Conservation (phyloP, 2,113 vertebrate species). For the Apaloderma vittatum region DNA sequence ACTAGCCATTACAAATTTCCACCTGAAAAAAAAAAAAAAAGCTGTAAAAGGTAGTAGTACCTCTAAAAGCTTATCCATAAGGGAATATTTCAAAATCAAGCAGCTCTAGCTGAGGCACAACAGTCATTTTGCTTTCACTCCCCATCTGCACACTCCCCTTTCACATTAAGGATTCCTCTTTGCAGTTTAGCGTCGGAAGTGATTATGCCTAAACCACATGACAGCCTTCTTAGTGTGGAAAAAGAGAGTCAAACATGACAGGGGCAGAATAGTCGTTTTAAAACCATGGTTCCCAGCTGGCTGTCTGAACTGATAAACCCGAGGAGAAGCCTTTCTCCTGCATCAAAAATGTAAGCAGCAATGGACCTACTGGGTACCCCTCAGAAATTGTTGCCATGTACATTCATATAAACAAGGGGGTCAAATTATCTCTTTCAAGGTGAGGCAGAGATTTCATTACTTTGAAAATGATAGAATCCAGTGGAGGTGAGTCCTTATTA, state of each 20-base stretch:
- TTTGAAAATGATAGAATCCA: slow-evolving; percentile 21
- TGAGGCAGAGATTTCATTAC: slow-evolving; percentile 48
- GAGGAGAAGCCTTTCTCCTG: neutral
- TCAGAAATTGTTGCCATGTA: neutral
- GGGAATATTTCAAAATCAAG: neutral
- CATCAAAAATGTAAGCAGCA: neutral
- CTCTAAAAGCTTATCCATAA: neutral
- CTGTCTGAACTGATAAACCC: neutral
- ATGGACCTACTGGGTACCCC: neutral
- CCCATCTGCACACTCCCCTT: neutral
- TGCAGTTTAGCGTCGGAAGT: neutral
- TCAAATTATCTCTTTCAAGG: slow-evolving; percentile 51
- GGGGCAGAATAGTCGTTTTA: neutral
- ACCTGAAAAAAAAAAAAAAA: neutral
- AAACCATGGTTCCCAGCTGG: neutral
- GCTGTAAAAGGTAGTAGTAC: neutral
- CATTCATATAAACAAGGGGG: neutral
- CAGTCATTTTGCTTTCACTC: neutral
- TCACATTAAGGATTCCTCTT: neutral
- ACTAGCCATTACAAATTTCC: neutral
- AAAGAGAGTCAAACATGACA: rapidly evolving
- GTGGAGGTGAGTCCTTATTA: slow-evolving; percentile 28
- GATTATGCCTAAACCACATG: neutral
- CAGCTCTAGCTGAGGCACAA: neutral
- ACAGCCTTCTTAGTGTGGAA: neutral